These are phyloP conservation scores for Cichladusa arquata DNA, from an alignment of 2,113 vertebrate genomes.

Conservation along the genomic window DNA sequence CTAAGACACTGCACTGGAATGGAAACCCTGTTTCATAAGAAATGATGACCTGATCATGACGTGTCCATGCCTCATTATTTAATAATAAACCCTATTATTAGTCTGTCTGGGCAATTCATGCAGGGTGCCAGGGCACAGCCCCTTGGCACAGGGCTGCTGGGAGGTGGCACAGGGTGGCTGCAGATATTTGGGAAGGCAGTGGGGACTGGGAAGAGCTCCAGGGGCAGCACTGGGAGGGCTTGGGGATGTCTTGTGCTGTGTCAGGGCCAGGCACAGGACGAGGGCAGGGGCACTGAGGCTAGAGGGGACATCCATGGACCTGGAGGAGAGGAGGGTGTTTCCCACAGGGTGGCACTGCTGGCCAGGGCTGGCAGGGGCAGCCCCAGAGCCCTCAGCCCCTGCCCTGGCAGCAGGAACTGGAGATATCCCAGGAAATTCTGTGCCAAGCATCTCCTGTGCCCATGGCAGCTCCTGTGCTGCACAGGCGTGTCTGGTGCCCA, in stretches of 20 bases:
- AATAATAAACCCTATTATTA: background rate
- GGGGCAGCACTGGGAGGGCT: background rate
- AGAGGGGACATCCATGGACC: background rate
- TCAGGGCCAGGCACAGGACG: fast-evolving
- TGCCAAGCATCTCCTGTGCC: background rate
- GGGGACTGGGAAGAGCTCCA: background rate
- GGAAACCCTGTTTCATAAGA: background rate
- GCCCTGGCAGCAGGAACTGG: background rate
- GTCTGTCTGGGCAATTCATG: background rate
- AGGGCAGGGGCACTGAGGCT: background rate
- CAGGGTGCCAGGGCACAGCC: background rate
- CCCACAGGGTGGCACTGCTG: constrained; percentile 47
- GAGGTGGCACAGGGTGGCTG: background rate
- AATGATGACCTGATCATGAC: background rate
- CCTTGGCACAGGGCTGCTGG: background rate
- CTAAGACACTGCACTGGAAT: background rate
- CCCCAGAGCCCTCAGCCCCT: background rate
- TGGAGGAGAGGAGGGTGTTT: fast-evolving
- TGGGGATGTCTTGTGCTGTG: background rate
- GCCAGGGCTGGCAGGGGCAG: background rate
- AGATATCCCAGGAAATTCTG: fast-evolving
- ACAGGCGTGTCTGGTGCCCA: background rate
- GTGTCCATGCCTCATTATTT: background rate
- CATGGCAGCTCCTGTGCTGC: background rate
- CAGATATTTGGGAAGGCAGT: fast-evolving